Evolutionary conservation across 92 coral and sea anemone genomes (phyloP).

Genomic region (Montipora capitata): DNA sequence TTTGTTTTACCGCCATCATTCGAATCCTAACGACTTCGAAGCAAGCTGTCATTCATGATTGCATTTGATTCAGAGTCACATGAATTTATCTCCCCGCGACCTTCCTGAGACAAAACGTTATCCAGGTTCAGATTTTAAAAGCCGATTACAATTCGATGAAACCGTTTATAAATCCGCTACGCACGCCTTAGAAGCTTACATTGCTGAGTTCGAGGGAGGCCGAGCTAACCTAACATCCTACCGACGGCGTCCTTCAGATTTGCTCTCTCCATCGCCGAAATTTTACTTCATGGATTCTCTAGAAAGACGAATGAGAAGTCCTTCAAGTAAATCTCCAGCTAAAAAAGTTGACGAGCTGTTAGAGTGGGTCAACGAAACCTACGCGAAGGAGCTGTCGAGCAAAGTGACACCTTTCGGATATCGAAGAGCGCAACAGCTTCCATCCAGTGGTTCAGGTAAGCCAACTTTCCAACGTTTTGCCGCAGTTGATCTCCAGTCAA

Average conservation of each 20-base stretch:
- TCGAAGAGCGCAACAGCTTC: conserved; percentile 54
- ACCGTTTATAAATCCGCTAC: conserved; percentile 85
- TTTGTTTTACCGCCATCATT: conserved; percentile 97
- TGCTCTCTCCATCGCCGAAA: conserved; percentile 94
- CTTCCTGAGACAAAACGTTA: conserved; percentile 62
- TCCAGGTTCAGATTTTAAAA: conserved; percentile 41
- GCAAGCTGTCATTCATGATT: conserved; percentile 35
- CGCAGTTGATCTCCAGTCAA: neutral
- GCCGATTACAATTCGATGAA: conserved; percentile 54
- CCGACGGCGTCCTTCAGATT: conserved; percentile 81
- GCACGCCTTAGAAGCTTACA: conserved; percentile 94
- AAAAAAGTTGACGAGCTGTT: conserved; percentile 91
- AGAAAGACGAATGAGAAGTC: conserved; percentile 79
- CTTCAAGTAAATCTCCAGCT: conserved; percentile 79
- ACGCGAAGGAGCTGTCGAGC: conserved; percentile 85
- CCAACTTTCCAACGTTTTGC: neutral
- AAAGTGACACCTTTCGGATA: conserved; percentile 89
- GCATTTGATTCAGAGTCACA: conserved; percentile 89
- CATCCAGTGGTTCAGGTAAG: conserved; percentile 71
- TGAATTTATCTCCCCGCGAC: conserved; percentile 81
- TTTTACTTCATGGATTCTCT: conserved; percentile 93
- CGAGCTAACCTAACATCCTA: conserved; percentile 62
- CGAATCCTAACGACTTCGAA: conserved; percentile 86
- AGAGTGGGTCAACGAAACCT: conserved; percentile 93
- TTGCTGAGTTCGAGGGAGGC: conserved; percentile 83